Conservation (phyloP, 2,797 vertebrate genomes). For the Phataginus tetradactyla region DNA sequence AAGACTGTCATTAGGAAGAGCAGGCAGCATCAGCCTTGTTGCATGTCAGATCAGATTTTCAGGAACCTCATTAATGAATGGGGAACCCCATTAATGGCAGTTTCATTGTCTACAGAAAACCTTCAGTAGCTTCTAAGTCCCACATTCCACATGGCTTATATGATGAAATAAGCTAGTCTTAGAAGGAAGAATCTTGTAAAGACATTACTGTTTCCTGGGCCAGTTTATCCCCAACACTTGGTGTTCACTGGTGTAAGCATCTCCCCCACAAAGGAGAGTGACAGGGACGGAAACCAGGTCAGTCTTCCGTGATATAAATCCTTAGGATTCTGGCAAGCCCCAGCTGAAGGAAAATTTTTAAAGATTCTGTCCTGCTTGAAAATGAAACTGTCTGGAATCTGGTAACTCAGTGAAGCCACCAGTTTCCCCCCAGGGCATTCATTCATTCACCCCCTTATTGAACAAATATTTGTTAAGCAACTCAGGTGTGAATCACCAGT, state of each 20-base stretch:
- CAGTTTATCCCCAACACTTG: background rate
- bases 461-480: background rate
- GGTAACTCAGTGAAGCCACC: background rate
- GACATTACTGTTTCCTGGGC: background rate
- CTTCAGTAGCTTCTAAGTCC: background rate
- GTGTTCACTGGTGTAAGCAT: background rate
- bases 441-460: background rate
- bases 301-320: background rate
- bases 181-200: background rate
- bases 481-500: background rate
- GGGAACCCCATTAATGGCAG: background rate
- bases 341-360: background rate
- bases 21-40: background rate
- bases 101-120: background rate
- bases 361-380: background rate
- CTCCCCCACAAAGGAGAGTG: background rate
- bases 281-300: background rate
- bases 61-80: background rate
- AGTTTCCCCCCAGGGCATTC: background rate
- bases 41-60: background rate
- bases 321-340: background rate
- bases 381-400: background rate
- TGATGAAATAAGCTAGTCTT: background rate
- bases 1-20: background rate
- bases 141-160: background rate